Evolutionary conservation across 1,140 invertebrate genomes (phyloP).

Genomic region (Oncopeltus fasciatus): DNA sequence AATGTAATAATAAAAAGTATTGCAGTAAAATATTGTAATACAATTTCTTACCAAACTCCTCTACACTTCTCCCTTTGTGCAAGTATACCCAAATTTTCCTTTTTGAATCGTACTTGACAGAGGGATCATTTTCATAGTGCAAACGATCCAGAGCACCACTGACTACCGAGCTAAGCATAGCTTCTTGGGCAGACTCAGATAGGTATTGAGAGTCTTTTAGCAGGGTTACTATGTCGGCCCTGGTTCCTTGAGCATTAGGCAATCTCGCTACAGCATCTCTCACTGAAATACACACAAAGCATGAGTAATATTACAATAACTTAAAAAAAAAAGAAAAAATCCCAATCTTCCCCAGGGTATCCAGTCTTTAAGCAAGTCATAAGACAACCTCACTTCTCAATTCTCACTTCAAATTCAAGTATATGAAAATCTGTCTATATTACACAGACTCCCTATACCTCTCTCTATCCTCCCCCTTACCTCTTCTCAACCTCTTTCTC

Average conservation of each 20-base stretch:
- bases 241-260: slow-evolving; percentile 85
- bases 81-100: slow-evolving; percentile 83
- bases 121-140: slow-evolving; percentile 78
- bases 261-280: slow-evolving; percentile 81
- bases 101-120: slow-evolving; percentile 77
- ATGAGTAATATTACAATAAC: no score
- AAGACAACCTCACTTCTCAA: no score
- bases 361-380: no score
- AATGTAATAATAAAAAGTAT: no score
- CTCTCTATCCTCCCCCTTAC: no score
- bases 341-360: neutral
- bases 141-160: slow-evolving; percentile 76
- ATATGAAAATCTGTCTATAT: no score
- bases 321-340: neutral
- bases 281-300: slow-evolving; percentile 47
- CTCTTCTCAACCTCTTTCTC: no score
- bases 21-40: no score
- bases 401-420: no score
- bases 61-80: slow-evolving; percentile 58
- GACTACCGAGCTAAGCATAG: slow-evolving; percentile 64
- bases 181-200: slow-evolving; percentile 51
- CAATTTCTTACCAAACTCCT: slow-evolving; percentile 45
- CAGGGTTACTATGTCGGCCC: slow-evolving; percentile 74
- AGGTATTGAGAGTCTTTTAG: slow-evolving; percentile 76
- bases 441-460: no score